Evolutionary conservation across 2,797 vertebrate species (phyloP), one percentile per base, ranked within the genome.

Genomic region (Sorex maritimensis): DNA sequence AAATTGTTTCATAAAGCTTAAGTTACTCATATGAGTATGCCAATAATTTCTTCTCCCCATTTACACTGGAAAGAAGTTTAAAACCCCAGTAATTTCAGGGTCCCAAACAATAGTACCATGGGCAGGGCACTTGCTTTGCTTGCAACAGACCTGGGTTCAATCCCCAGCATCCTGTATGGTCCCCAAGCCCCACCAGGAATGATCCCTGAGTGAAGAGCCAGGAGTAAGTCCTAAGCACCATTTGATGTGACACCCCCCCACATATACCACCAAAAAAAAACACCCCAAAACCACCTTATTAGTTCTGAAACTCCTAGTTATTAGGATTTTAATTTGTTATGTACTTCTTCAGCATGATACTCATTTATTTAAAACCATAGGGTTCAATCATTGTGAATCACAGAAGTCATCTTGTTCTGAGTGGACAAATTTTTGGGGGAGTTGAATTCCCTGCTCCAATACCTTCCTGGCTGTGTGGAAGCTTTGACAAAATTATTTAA

Each of bases 11-110:
- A 89, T 91, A 94, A 97, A 96, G 82, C 86, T 94, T 83, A 97
- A 95, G 85, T 97, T 94, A 97, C 95, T 97, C 89, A 94, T 8
- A 92, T 97, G 96, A 92, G 96, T 92, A 24, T 93, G 88, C 19
- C 44, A 82, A 93, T 87, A 73, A 84, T 95, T 78, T 95, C 90
- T 80, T 72, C 44, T 77, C 38, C 30, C 34, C 3, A 34, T 9
- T 83, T 41, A 82, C 75, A 91, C 71, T 88, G 46, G 78, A 65
- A 12, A 38, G 81, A 88, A 61, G 26, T 90, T 71, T 87, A 74
- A 91, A 94, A 81, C 21, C 21, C 23, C 81, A 24, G 89, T 74
- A 92, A 85, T 44, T n/a, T 89, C 78, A 77, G 81, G 17, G 58
- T 5, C 13, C 58, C 19, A 61, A 61, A 3, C 17, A 61, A 61